phyloP scores from a whole-genome alignment of 2,888 invertebrate genomes.

The Drosophila rellima region DNA sequence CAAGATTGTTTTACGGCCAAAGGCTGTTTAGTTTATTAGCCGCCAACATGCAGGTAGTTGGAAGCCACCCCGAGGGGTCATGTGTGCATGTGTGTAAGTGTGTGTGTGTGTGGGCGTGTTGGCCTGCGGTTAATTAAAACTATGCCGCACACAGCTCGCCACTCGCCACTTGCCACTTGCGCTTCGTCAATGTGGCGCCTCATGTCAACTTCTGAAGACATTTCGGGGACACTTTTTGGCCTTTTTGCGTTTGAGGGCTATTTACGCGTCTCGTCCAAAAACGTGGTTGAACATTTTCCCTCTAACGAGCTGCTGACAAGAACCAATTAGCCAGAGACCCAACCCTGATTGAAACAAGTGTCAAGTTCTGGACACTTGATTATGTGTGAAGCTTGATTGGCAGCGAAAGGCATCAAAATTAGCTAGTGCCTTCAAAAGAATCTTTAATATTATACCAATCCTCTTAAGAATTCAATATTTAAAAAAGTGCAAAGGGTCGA shows the following conservation, averaged over 20 bases:
- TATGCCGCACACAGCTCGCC: slow-evolving; percentile 16
- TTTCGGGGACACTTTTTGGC: slow-evolving; percentile 28
- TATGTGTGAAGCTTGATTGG: slow-evolving; percentile 13
- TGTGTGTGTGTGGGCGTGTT: slow-evolving; percentile 43
- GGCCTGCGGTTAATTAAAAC: slow-evolving; percentile 64
- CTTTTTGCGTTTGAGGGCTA: slow-evolving; percentile 3
- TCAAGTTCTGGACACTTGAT: slow-evolving; percentile 32
- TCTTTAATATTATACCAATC: not conserved
- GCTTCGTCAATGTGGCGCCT: slow-evolving; percentile 64
- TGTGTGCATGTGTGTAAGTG: not conserved
- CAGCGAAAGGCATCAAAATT: not conserved
- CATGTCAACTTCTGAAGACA: slow-evolving; percentile 33
- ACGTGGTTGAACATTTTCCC: slow-evolving; percentile 10
- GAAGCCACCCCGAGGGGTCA: slow-evolving; percentile 9
- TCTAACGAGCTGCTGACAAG: slow-evolving; percentile 47
- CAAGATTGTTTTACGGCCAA: slow-evolving; percentile 75
- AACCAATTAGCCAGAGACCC: slow-evolving; percentile 35
- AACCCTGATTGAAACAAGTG: slow-evolving; percentile 30
- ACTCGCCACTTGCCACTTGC: not conserved
- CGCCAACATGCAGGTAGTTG: slow-evolving; percentile 71
- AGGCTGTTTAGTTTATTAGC: slow-evolving; percentile 75
- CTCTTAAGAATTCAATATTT: slow-evolving; percentile 13
- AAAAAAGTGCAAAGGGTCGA: not conserved
- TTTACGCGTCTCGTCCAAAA: not conserved
- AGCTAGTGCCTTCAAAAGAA: not conserved